These are phyloP conservation scores for Hemichromis elongatus DNA, from an alignment of 2,113 vertebrate genomes.

Conservation along the genomic window DNA sequence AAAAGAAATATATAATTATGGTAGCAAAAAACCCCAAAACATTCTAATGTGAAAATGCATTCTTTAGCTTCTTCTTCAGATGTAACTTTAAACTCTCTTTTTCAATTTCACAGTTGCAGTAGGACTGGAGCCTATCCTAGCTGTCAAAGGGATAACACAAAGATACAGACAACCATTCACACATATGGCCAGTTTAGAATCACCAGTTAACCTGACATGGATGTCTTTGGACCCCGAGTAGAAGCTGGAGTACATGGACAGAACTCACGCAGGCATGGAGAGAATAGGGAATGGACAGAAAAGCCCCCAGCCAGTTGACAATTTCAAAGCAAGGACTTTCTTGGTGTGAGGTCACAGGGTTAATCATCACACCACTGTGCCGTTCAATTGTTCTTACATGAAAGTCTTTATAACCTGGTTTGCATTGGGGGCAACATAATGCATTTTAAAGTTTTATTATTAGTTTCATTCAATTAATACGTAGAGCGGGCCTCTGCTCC, in stretches of 20 bases:
- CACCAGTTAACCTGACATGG: not conserved
- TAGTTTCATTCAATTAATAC: not conserved
- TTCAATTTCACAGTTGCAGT: not conserved
- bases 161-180: not conserved
- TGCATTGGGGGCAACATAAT: not conserved
- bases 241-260: not conserved
- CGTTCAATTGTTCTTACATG: not conserved
- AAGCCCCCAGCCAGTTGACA: not conserved
- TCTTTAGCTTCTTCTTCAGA: not conserved
- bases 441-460: not conserved
- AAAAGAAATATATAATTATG: not conserved
- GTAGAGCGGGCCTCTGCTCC: not conserved
- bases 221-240: not conserved
- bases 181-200: not conserved
- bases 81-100: not conserved
- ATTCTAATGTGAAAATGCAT: not conserved
- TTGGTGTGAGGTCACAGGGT: not conserved
- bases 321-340: not conserved
- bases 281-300: not conserved
- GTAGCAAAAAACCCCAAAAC: not conserved
- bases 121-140: not conserved
- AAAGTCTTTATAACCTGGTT: not conserved
- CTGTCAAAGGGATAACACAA: not conserved
- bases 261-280: not conserved
- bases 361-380: not conserved